Base-by-base conservation (phyloP, 2,797 vertebrate species). In the Sebastes taczanowskii region DNA sequence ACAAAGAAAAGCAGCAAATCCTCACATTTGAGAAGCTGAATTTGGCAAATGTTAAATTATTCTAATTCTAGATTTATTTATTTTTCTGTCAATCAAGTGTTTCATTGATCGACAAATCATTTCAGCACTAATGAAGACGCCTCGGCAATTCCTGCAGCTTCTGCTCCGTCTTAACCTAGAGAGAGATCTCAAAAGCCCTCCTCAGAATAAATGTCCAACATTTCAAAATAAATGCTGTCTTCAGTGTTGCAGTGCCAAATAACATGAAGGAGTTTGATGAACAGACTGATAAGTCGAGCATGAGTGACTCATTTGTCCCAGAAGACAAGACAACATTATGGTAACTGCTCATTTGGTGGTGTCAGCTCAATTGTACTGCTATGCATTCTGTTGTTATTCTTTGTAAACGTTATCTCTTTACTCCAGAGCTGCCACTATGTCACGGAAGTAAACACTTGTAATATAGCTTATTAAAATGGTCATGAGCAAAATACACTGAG, bases 291-390 rank as follows among this genome's bases (percentile, higher is more conserved):
- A 88, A 87, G 76, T 80, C 86, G 74, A 81, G 86, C 88, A 69
- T 71, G 82, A 87, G 83, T 90, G 88, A 89, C 61, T 93, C 91
- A 91, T 89, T 93, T 91, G 65, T 93, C 88, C 80, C 88, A 80
- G 60, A 84, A 66, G 73, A 91, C 78, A 65, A 65, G 76, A 46
- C 59, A 53, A 65, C 88, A 85, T 85, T 70, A 87, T 85, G 80
- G 64, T 63, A 81, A 79, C 88, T 83, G 82, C 74, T 92, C 78
- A 74, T 90, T 91, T 89, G 77, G 61, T 68, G 10, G 53, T 72
- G 78, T 88, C 78, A 76, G 81, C 75, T 81, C 80, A 84, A 58
- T 85, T 90, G 80, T 77, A 69, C 71, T 70, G 70, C 73, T 66
- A 52, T 81, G 85, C 77, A 84, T 88, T 90, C 77, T 87, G 77